Evolutionary conservation across 2,888 invertebrate species (phyloP), one percentile per base, ranked within the genome.

Genomic region (Lasioglossum lativentre): DNA sequence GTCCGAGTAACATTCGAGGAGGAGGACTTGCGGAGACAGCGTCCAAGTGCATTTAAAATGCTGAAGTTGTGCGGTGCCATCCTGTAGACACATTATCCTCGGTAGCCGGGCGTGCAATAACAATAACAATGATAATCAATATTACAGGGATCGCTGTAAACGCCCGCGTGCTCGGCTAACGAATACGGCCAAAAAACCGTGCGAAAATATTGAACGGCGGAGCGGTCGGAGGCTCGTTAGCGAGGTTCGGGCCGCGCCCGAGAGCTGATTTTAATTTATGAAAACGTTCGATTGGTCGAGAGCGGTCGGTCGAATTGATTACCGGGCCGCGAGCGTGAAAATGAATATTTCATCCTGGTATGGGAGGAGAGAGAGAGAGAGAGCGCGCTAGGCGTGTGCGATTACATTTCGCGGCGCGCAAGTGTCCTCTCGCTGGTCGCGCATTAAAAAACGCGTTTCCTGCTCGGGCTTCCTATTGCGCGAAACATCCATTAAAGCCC

Each of bases 401-500:
- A 71, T 83, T 71, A 72, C 82, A 63, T 63, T 63, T 82, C 40
- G 72, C 56, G 8, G 12, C 38, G 42, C 38, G 56, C 82, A 83
- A 81, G 70, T 85, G 75, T 71, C 63, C 68, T 74, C 78, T 45
- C 73, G 38, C 75, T 40, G 47, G 23, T 63, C 30, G 12, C 71
- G 63, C 78, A 47, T 85, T 80, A 74, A 84, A 86, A 82, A 80
- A 75, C 59, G 45, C 56, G 45, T 79, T 79, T 77, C 34, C 76
- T 40, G 47, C 14, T n/a, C 34, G 27, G 40, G 77, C 77, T 77
- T 80, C 66, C 86, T 59, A 77, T 82, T 73, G 86, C 70, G 82
- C 77, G 82, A 80, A 86, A 82, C 86, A 75, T 82, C 78, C 86
- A 82, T 86, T 86, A 84, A 76, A 86, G 19, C 71, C 30, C 8